Conservation (phyloP, 1,140 invertebrate genomes). For the Gyrodactylus salaris region DNA sequence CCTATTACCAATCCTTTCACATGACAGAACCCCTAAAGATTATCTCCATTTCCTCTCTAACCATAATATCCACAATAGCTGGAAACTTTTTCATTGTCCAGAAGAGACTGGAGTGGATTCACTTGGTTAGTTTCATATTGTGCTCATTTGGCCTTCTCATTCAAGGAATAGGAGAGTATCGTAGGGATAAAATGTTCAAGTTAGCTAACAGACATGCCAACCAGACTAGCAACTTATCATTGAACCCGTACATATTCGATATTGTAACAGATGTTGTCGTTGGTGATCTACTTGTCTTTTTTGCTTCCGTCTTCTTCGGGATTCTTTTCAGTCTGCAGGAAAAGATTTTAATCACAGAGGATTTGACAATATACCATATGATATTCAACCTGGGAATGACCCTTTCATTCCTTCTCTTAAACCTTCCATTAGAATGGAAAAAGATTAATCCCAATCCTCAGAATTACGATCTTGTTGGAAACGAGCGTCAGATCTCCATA, state of each 20-base stretch:
- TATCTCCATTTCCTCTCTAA: not conserved
- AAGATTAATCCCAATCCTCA: not conserved
- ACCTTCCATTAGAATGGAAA: not conserved
- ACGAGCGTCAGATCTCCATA: not conserved
- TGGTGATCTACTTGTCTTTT: not conserved
- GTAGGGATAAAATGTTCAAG: not conserved
- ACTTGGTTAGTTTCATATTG: not conserved
- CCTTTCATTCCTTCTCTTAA: not conserved
- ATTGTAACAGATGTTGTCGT: not conserved
- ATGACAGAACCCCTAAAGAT: not conserved
- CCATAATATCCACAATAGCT: not conserved
- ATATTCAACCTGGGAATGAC: not conserved
- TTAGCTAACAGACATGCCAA: not conserved
- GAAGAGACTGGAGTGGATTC: not conserved
- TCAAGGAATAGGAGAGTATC: not conserved
- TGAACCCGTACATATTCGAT: not conserved
- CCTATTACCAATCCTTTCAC: not conserved
- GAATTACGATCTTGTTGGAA: not conserved
- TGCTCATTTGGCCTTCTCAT: not conserved
- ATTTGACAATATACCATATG: not conserved
- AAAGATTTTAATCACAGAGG: not conserved
- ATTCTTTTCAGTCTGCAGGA: not conserved
- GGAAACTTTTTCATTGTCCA: not conserved
- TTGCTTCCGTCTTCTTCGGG: not conserved
- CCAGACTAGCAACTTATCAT: too few relatives aligned